These are phyloP conservation scores for Drosophila burlai DNA, from an alignment of 1,140 invertebrate genomes.

Conservation along the genomic window DNA sequence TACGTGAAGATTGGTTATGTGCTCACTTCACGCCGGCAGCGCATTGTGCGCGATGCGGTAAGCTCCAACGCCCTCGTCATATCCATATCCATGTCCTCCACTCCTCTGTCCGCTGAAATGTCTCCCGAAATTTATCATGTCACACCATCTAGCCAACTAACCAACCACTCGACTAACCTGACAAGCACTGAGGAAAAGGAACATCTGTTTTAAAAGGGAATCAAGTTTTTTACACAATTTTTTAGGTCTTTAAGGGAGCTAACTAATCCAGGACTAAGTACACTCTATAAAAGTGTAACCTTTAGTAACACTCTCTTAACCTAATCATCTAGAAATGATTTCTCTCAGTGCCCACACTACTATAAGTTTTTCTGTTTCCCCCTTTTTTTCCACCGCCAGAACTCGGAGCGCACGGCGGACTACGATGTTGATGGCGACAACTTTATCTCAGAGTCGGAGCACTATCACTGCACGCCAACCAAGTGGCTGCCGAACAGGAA, in stretches of 20 bases:
- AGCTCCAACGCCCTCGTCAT: constrained; percentile 24
- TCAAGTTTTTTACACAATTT: not conserved
- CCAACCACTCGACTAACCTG: constrained; percentile 24
- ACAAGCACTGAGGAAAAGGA: constrained; percentile 15
- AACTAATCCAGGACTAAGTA: no score
- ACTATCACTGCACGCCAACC: constrained; percentile 75
- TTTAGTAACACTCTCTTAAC: no score
- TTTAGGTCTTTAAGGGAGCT: not conserved
- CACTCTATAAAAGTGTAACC: no score
- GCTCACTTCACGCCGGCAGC: constrained; percentile 88
- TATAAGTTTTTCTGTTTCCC: not conserved
- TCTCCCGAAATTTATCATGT: constrained; percentile 42
- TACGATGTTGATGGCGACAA: constrained; percentile 76
- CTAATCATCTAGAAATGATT: not conserved
- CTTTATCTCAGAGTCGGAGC: constrained; percentile 81
- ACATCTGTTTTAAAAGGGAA: not conserved
- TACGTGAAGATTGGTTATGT: constrained; percentile 95
- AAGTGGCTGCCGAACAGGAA: constrained; percentile 76
- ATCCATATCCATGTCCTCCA: not conserved
- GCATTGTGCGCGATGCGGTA: constrained; percentile 83
- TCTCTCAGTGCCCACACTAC: not conserved
- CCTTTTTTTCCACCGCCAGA: constrained; percentile 29
- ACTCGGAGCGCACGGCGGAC: constrained; percentile 77
- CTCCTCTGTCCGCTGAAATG: constrained; percentile 10
- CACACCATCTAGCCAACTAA: constrained; percentile 38